These are phyloP conservation scores for Pseudococcus jackbeardsleyi DNA, from an alignment of 2,888 invertebrate genomes.

Conservation along the genomic window DNA sequence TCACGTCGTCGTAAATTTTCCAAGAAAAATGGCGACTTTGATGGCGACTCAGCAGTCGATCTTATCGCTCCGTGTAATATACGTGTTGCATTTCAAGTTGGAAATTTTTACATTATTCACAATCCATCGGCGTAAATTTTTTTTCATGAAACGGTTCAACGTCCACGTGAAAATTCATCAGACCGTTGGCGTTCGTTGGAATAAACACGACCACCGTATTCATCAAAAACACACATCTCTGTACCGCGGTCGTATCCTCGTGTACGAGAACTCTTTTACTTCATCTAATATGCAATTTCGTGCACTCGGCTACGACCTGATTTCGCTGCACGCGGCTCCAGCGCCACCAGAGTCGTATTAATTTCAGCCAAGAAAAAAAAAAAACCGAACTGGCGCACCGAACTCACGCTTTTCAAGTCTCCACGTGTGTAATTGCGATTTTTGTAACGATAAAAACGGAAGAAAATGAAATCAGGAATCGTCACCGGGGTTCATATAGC, in stretches of 20 bases:
- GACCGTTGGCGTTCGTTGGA: background rate
- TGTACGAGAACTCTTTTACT: background rate
- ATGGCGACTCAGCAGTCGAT: background rate
- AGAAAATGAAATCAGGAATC: constrained; percentile 53
- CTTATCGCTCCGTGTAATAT: background rate
- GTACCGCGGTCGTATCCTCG: background rate
- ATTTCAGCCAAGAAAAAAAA: background rate
- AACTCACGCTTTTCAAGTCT: constrained; percentile 15
- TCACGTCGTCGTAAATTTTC: constrained; percentile 17
- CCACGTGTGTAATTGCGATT: constrained; percentile 55
- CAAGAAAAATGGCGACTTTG: constrained; percentile 8
- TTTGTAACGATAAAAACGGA: constrained; percentile 54
- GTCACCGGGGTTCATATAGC: constrained; percentile 50
- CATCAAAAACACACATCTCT: constrained; percentile 28
- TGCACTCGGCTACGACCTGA: constrained; percentile 41
- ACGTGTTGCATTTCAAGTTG: constrained; percentile 20
- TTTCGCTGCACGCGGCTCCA: constrained; percentile 15
- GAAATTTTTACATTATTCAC: constrained; percentile 7
- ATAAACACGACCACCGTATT: background rate
- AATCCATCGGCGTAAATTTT: background rate
- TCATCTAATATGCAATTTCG: constrained; percentile 54
- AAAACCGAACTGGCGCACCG: background rate
- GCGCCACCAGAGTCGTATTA: background rate
- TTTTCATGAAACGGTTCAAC: constrained; percentile 12
- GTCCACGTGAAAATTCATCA: constrained; percentile 14